Conservation (phyloP, 2,888 invertebrate genomes). For the Zaprionus obscuricornis region DNA sequence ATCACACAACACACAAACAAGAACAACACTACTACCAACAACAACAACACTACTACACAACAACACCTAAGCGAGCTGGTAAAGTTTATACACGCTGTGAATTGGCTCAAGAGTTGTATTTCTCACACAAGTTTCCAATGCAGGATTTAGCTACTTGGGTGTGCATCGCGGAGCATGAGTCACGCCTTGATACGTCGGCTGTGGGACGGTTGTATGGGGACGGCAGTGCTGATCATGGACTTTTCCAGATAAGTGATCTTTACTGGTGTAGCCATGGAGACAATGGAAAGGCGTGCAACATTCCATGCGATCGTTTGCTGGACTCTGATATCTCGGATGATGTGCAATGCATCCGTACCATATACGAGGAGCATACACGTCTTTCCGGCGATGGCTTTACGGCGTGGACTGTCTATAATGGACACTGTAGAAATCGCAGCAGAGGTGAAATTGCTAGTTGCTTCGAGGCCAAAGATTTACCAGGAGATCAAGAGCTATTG, state of each 20-base stretch:
- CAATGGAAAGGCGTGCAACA: conserved; percentile 86
- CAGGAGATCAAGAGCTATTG: conserved; percentile 5
- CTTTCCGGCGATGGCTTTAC: conserved; percentile 89
- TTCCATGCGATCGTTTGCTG: conserved; percentile 86
- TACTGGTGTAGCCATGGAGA: conserved; percentile 87
- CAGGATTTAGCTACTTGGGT: conserved; percentile 87
- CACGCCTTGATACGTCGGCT: conserved; percentile 87
- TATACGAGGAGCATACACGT: conserved; percentile 87
- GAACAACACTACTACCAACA: conserved; percentile 30
- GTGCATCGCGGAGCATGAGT: conserved; percentile 89
- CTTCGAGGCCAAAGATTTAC: conserved; percentile 55
- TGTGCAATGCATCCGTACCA: conserved; percentile 86
- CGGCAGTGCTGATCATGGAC: conserved; percentile 88
- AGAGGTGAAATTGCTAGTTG: conserved; percentile 71
- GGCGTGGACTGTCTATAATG: conserved; percentile 89
- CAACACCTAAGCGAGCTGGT: conserved; percentile 58
- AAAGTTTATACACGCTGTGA: conserved; percentile 89
- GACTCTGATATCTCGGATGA: conserved; percentile 88
- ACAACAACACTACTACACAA: conserved; percentile 41
- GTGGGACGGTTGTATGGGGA: conserved; percentile 83
- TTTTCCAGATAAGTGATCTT: conserved; percentile 89
- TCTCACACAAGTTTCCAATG: conserved; percentile 85
- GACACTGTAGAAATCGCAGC: conserved; percentile 85
- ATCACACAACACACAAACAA: conserved; percentile 38
- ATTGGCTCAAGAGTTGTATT: conserved; percentile 87